Conservation (phyloP, 2,888 invertebrate genomes). For the Branchellion lobata region DNA sequence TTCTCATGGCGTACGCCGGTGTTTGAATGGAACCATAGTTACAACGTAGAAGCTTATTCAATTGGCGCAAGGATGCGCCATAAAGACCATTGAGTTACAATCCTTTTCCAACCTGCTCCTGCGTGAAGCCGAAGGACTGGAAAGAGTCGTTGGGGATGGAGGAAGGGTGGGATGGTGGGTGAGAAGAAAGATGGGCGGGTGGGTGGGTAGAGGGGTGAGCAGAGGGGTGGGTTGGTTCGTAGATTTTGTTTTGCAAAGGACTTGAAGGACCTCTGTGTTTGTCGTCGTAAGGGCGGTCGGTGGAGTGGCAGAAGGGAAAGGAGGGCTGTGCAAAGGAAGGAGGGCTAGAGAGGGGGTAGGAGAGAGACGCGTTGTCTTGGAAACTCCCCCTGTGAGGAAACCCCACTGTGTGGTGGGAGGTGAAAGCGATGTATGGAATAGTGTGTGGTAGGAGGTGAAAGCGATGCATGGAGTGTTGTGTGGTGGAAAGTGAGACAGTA, state of each 20-base stretch:
- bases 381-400: not conserved
- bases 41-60: too few species aligned
- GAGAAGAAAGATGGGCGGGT: not conserved
- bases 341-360: not conserved
- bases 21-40: not conserved
- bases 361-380: not conserved
- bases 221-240: not conserved
- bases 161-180: not conserved
- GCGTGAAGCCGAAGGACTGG: slow-evolving; percentile 40
- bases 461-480: too few species aligned
- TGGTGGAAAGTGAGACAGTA: too few species aligned
- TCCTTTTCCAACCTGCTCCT: slow-evolving; percentile 37
- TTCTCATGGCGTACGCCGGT: not conserved
- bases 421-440: too few species aligned
- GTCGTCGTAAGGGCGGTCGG: not conserved
- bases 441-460: too few species aligned
- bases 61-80: too few species aligned
- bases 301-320: not conserved
- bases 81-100: too few species aligned
- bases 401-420: not conserved
- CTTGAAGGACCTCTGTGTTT: not conserved
- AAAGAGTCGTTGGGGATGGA: slow-evolving; percentile 3
- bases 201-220: not conserved
- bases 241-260: not conserved
- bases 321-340: not conserved